Evolutionary conservation across 2,888 invertebrate species (phyloP).

Genomic region (Rhabditoides inermis): DNA sequence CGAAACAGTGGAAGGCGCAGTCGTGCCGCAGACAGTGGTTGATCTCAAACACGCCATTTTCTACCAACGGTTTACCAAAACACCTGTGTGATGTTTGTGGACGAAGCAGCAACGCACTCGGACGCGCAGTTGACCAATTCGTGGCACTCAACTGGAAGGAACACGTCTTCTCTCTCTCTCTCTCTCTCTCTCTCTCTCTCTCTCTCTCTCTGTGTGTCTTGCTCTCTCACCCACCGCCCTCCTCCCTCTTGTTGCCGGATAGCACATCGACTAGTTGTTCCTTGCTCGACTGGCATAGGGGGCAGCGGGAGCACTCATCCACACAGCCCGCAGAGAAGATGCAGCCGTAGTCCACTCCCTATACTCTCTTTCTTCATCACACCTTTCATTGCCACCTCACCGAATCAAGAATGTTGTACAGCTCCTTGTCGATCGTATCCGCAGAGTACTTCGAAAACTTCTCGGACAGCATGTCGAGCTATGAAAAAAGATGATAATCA

Average conservation of each 20-base stretch:
- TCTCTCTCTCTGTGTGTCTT: no score
- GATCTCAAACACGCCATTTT: conserved; percentile 39
- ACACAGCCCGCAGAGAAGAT: conserved; percentile 45
- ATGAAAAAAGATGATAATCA: no score
- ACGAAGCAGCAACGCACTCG: conserved; percentile 36
- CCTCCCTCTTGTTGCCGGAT: conserved; percentile 31
- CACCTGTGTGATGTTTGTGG: no score
- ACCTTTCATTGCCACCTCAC: no score
- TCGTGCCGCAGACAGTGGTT: conserved; percentile 40
- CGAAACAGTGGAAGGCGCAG: conserved; percentile 47
- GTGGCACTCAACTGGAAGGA: conserved; percentile 31
- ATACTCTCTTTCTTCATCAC: no score
- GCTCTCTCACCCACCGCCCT: conserved; percentile 16
- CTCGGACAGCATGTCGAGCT: no score
- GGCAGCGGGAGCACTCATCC: conserved; percentile 45
- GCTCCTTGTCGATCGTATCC: no score
- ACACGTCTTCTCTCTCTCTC: no score
- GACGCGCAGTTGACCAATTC: conserved; percentile 39
- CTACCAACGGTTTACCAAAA: no score
- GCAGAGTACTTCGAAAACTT: no score
- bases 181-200: no score
- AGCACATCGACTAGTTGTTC: conserved; percentile 43
- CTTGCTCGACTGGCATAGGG: conserved; percentile 38
- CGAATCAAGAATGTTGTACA: no score
- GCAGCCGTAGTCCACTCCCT: conserved; percentile 48